Evolutionary conservation across 2,113 vertebrate genomes (phyloP).

Genomic region (Tonatia bakeri): DNA sequence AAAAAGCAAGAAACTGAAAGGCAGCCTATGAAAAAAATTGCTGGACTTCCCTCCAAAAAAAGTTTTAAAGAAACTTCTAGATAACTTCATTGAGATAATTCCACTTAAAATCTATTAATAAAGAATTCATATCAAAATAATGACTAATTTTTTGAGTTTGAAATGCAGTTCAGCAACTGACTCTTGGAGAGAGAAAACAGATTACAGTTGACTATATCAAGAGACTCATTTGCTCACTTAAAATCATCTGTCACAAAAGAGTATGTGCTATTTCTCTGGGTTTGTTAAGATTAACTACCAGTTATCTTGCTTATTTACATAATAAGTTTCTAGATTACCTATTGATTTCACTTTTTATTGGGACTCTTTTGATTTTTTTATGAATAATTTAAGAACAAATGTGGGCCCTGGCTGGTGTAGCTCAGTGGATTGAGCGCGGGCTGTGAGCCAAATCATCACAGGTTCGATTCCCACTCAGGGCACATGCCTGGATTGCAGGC

Average conservation of each 20-base stretch:
- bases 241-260: neutral
- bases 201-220: neutral
- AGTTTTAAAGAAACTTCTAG: neutral
- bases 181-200: neutral
- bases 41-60: neutral
- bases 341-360: neutral
- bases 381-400: conserved; percentile 21
- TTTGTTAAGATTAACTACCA: neutral
- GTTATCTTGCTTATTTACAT: neutral
- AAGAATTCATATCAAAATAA: conserved; percentile 22
- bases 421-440: no score
- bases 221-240: neutral
- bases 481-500: no score
- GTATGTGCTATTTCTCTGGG: neutral
- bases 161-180: neutral
- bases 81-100: neutral
- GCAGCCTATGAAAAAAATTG: neutral
- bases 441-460: no score
- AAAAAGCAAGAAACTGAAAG: neutral
- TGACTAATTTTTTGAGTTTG: neutral
- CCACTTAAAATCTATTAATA: conserved; percentile 11
- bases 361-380: neutral
- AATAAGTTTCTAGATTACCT: neutral
- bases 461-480: no score
- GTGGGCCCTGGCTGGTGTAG: no score